Conservation (phyloP, 2,888 invertebrate species). For the Harpagoxenus sublaevis region DNA sequence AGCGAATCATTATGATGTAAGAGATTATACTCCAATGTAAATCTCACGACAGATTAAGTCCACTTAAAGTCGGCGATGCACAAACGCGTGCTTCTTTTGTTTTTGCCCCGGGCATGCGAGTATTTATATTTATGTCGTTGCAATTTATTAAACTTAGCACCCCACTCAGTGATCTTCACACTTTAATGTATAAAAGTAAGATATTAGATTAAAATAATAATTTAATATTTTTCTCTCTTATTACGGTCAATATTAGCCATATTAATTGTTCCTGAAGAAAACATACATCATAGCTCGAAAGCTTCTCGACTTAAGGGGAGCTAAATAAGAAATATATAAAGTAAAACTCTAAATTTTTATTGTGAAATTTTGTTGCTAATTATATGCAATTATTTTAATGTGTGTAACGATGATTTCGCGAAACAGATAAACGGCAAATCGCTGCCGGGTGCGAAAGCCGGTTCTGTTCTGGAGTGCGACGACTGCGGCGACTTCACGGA, state of each 20-base stretch:
- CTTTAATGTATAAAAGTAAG: background rate
- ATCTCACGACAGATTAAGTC: background rate
- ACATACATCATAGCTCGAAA: background rate
- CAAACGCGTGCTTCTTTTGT: background rate
- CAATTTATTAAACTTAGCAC: background rate
- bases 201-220: background rate
- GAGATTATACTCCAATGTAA: conserved; percentile 65
- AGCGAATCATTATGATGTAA: conserved; percentile 88
- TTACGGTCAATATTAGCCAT: background rate
- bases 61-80: background rate
- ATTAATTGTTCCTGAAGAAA: background rate
- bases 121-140: background rate
- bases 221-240: background rate
- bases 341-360: background rate
- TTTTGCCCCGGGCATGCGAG: background rate
- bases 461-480: conserved; percentile 88
- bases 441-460: conserved; percentile 82
- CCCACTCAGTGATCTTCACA: background rate
- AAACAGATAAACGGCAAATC: conserved; percentile 83
- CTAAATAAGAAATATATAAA: background rate
- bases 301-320: background rate
- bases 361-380: background rate
- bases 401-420: conserved; percentile 1
- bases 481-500: conserved; percentile 88
- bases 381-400: background rate